Base-by-base conservation (phyloP, 2,797 vertebrate species). In the Atherinosoma microstoma region DNA sequence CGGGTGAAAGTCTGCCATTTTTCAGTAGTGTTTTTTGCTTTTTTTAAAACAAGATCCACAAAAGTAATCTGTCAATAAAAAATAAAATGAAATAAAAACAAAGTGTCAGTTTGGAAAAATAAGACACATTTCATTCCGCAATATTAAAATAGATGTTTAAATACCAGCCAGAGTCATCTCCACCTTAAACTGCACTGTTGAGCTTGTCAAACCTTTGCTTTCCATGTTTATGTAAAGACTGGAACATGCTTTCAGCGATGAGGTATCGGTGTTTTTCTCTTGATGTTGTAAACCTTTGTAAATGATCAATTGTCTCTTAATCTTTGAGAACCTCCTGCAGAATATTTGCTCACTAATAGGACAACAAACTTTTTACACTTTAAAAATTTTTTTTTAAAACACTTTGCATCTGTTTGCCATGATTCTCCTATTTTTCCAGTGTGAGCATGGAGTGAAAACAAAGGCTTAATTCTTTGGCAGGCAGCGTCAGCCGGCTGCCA, bases 381-480 rank as follows among this genome's bases (percentile, higher is more conserved):
- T 79, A 42, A 32, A 35, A 5, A n/a, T n/a, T n/a, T n/a, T n/a
- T n/a, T n/a, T n/a, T n/a, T n/a, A 24, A 70, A 16, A 58, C 2
- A 3, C 8, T 6, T 51, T 42, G 10, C 24, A 24, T 75, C 27
- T 42, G 49, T 66, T 10, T 51, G 24, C 42, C 32, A n/a, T 16
- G 42, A 20, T 57, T 67, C 12, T 61, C 0, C 18, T 38, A 4
- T 34, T 1, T 40, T 22, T 49, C 1, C 6, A 20, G 10, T 59
- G 1, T 58, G 24, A 76, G 13, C 22, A 13, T 47, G 13, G 64
- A 70, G 64, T 78, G n/a, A 5, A 2, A 64, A 84, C 77, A 85
- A 71, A 77, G 59, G 78, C 75, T 49, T 35, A 10, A 38, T 62
- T 77, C 36, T 76, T 80, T 82, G 76, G 70, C 74, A 74, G 75